Conservation (phyloP, 2,797 vertebrate genomes). For the Poecilia gillii region DNA sequence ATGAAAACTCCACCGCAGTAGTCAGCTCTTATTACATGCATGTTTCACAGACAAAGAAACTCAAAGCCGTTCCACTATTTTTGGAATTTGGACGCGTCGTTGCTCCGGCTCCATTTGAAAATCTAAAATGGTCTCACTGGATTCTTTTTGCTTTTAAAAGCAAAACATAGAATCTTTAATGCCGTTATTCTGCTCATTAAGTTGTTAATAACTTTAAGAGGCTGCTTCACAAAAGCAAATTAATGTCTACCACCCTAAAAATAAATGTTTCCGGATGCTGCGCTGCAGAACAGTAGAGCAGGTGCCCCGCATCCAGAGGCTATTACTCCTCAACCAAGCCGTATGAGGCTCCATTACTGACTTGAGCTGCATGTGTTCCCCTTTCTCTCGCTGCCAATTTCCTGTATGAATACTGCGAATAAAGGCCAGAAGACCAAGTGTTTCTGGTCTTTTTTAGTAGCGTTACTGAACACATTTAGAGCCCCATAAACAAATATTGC, state of each 20-base stretch:
- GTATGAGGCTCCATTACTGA: not conserved
- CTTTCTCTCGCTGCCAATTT: not conserved
- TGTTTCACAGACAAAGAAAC: not conserved
- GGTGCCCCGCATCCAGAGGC: not conserved
- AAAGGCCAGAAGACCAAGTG: not conserved
- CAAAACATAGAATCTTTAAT: not conserved
- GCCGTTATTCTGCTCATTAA: not conserved
- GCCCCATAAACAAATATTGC: not conserved
- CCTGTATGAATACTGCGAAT: not conserved
- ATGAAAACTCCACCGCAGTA: not conserved
- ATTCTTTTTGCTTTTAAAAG: not conserved
- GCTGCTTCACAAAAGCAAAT: not conserved
- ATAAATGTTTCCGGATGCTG: not conserved
- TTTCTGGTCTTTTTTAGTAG: not conserved
- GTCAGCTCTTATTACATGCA: not conserved
- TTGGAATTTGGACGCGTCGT: not conserved
- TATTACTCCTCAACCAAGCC: not conserved
- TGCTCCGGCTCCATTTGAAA: not conserved
- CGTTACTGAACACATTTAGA: not conserved
- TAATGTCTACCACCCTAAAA: not conserved
- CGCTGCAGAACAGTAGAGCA: not conserved
- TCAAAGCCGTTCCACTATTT: not conserved
- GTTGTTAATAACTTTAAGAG: not conserved
- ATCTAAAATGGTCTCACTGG: not conserved
- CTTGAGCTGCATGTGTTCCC: not conserved